These are phyloP conservation scores for Pseudobourletiella spinata DNA, from an alignment of 1,140 invertebrate genomes.

Conservation along the genomic window DNA sequence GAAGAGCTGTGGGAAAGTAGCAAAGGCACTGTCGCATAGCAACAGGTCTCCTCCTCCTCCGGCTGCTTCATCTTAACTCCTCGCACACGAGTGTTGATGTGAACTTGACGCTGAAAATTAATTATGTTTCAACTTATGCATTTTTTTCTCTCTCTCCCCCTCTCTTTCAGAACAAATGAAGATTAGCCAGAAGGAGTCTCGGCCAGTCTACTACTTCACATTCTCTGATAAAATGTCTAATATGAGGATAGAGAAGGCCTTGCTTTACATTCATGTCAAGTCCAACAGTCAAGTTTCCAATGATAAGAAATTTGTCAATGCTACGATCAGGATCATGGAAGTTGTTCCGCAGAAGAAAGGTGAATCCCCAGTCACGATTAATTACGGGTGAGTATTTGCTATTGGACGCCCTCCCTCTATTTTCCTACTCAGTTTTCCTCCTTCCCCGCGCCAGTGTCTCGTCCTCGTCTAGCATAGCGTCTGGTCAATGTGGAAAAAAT, in stretches of 20 bases:
- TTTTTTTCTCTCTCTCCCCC: too few relatives aligned
- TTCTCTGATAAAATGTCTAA: slow-evolving; percentile 34
- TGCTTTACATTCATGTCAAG: slow-evolving; percentile 20
- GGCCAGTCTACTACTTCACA: slow-evolving; percentile 24
- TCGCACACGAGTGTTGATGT: too few relatives aligned
- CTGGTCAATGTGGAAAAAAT: too few relatives aligned
- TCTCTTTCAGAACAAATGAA: slow-evolving; percentile 24
- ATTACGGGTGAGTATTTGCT: slow-evolving; percentile 26
- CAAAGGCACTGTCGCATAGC: too few relatives aligned
- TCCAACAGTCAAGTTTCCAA: background rate
- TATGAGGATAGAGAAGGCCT: slow-evolving; percentile 28
- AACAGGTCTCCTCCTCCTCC: too few relatives aligned
- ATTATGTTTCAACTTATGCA: too few relatives aligned
- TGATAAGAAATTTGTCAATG: slow-evolving; percentile 13
- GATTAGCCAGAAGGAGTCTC: slow-evolving; percentile 20
- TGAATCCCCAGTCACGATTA: slow-evolving; percentile 27
- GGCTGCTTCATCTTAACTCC: too few relatives aligned
- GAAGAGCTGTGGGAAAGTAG: too few relatives aligned
- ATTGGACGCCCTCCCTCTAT: background rate
- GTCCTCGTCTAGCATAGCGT: background rate
- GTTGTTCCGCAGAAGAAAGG: slow-evolving; percentile 20
- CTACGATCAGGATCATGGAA: slow-evolving; percentile 26
- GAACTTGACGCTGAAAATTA: too few relatives aligned
- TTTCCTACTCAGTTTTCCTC: background rate
- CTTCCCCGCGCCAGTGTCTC: background rate